Conservation (phyloP, 2,797 vertebrate species). For the Hydrolagus colliei region DNA sequence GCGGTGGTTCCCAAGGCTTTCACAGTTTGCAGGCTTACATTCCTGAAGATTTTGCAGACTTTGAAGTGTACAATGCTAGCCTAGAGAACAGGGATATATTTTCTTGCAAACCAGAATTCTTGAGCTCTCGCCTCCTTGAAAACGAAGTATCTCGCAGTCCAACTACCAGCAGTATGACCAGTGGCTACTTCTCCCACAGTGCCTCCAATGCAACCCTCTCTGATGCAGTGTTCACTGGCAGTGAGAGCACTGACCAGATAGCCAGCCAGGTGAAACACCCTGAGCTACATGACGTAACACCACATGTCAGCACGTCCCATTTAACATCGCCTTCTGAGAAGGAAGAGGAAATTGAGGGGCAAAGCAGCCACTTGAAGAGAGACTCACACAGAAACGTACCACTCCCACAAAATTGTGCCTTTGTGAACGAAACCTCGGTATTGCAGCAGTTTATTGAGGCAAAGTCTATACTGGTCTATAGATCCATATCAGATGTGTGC, state of each 20-base stretch:
- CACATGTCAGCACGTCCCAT: conserved; percentile 39
- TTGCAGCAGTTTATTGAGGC: conserved; percentile 27
- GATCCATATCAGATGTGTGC: conserved; percentile 5
- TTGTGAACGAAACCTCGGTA: conserved; percentile 47
- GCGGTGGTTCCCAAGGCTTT: conserved; percentile 51
- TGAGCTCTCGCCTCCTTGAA: conserved; percentile 56
- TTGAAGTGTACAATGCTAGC: conserved; percentile 90
- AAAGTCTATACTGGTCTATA: conserved; percentile 25
- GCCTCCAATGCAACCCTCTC: conserved; percentile 89
- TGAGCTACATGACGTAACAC: conserved; percentile 53
- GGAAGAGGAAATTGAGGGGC: conserved; percentile 43
- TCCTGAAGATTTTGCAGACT: conserved; percentile 93
- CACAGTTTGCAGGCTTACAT: conserved; percentile 68
- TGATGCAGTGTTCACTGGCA: conserved; percentile 76
- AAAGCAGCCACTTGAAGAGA: conserved; percentile 44
- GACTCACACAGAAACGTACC: conserved; percentile 40
- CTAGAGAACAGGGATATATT: conserved; percentile 71
- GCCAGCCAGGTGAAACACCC: conserved; percentile 57
- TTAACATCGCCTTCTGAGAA: conserved; percentile 41
- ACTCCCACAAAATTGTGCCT: conserved; percentile 61
- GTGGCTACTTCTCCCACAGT: conserved; percentile 95
- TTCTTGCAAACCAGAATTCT: conserved; percentile 57
- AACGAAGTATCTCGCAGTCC: conserved; percentile 82
- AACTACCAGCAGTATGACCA: conserved; percentile 90
- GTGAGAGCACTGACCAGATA: conserved; percentile 85